Evolutionary conservation across 2,113 vertebrate genomes (phyloP), one percentile per base, ranked within the genome.

Genomic region (Ctenomys sociabilis): DNA sequence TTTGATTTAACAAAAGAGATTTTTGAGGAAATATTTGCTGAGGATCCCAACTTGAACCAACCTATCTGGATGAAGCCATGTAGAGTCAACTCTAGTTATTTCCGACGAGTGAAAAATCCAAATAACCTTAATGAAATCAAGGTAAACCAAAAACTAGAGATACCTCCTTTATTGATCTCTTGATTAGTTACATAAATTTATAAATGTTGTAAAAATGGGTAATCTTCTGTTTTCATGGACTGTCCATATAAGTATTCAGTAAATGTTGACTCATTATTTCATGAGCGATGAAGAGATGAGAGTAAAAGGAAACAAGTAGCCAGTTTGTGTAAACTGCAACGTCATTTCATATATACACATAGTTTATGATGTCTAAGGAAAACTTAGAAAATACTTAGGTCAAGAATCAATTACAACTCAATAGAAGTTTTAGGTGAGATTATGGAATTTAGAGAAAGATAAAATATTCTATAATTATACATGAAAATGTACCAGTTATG

Each of bases 1-100:
- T 99, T 99, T 98, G 99, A 99, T 97, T 98, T 99, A 96, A 99
- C 99, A 4, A 99, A 98, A 98, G 99, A 99, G 97, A 99, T 99
- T 93, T 99, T 99, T 97, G 99, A 99, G 95, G 99, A 99, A 91
- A 99, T 99, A 93, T 99, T 99, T 77, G 98, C 99, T 43, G 99
- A 99, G 97, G 99, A 99, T 97, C 99, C 99, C 82, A 99, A 99
- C 78, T 92, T 98, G 49, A 98, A 99, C 96, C 99, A 99, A 7
- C 99, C 99, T 28, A 97, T 99, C 91, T 99, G 99, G 99, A 99
- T 99, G 98, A 99, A 99, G 96, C 99, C 99, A 0, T 98, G 98
- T 37, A 98, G 99, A 78, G 97, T 98, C 0, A 97, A 98, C 89
- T 99, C 99, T 49, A 98, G 98, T 93, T 99, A 98, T 95, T 99